Percentiles rank a stretch among this genome's conserved stretches.
These are phyloP conservation scores for Ormyrus pomaceus DNA, from an alignment of 2,888 invertebrate species.

Conservation along the genomic window DNA sequence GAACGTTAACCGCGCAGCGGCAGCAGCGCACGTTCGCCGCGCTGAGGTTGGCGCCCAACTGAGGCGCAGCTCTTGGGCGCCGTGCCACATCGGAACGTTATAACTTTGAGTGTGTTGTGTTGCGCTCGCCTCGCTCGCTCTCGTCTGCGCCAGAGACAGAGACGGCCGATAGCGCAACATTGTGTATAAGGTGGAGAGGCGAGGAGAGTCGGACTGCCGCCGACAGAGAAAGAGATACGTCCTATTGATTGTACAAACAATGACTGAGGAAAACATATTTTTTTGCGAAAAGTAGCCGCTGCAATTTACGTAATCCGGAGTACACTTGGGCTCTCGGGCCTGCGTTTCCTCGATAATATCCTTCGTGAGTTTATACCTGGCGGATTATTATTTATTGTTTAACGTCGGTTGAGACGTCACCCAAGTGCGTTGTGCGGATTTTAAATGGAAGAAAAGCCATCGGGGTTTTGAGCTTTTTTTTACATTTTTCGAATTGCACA, in stretches of 20 bases:
- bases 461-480: no score
- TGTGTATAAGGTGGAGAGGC: neutral
- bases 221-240: neutral
- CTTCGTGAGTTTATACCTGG: no score
- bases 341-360: no score
- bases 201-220: constrained; percentile 7
- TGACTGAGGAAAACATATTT: constrained; percentile 8
- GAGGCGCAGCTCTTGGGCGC: constrained; percentile 19
- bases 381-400: no score
- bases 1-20: neutral
- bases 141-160: constrained; percentile 4
- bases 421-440: no score
- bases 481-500: no score
- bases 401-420: no score
- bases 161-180: neutral
- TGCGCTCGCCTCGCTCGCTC: constrained; percentile 5
- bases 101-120: constrained; percentile 21
- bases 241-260: constrained; percentile 35
- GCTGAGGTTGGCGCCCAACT: constrained; percentile 55
- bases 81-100: constrained; percentile 16
- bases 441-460: no score
- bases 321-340: no score
- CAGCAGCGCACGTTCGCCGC: constrained; percentile 40
- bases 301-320: neutral
- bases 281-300: neutral